Conservation (phyloP, 2,888 invertebrate species). For the Zaprionus obscuricornis region DNA sequence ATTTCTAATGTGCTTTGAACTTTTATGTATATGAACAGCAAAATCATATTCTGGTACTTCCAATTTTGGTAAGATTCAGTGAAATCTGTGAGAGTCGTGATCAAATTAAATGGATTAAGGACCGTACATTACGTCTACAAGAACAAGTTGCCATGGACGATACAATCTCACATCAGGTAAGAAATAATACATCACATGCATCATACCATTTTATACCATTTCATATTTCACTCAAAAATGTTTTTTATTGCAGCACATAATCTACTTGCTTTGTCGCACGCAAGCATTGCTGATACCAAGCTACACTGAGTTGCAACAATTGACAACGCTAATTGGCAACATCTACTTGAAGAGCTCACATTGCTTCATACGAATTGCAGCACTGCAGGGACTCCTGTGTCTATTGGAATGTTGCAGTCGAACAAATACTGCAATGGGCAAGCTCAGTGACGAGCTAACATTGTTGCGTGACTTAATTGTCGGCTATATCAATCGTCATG, state of each 20-base stretch:
- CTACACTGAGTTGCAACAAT: constrained; percentile 80
- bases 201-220: neutral
- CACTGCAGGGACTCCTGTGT: constrained; percentile 82
- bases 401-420: constrained; percentile 83
- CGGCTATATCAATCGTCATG: constrained; percentile 83
- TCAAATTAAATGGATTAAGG: constrained; percentile 92
- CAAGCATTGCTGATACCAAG: constrained; percentile 83
- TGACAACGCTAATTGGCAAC: constrained; percentile 81
- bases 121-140: constrained; percentile 87
- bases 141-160: constrained; percentile 89
- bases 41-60: constrained; percentile 85
- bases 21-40: constrained; percentile 62
- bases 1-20: constrained; percentile 36
- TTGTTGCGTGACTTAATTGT: constrained; percentile 82
- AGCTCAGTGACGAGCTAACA: constrained; percentile 83
- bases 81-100: constrained; percentile 90
- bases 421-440: constrained; percentile 83
- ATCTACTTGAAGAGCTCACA: constrained; percentile 83
- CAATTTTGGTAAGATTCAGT: constrained; percentile 88
- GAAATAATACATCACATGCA: neutral
- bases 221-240: neutral
- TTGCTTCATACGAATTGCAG: constrained; percentile 83
- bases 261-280: constrained; percentile 83
- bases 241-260: constrained; percentile 78
- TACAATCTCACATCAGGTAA: constrained; percentile 88